Conservation (phyloP, 2,888 invertebrate genomes). For the Lasioglossum villosulum region DNA sequence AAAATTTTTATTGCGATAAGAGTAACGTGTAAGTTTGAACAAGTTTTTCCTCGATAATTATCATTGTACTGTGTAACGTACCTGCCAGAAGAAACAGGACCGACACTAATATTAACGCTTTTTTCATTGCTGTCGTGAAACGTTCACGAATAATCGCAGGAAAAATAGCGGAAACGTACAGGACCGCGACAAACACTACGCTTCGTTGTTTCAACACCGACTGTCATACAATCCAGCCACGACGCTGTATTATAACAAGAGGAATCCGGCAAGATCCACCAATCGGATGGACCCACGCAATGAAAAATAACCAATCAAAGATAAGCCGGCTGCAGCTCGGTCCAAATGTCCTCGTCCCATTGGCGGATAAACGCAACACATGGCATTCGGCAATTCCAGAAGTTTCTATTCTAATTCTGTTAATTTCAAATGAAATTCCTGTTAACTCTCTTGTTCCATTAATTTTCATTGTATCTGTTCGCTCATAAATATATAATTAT, state of each 20-base stretch:
- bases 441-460: not conserved
- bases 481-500: not conserved
- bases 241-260: slow-evolving; percentile 58
- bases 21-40: slow-evolving; percentile 2
- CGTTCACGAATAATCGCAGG: slow-evolving; percentile 20
- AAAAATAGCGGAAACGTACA: slow-evolving; percentile 31
- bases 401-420: slow-evolving; percentile 58
- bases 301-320: slow-evolving; percentile 72
- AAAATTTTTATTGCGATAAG: not conserved
- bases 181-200: slow-evolving; percentile 15
- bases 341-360: slow-evolving; percentile 78
- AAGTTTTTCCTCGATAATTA: not conserved
- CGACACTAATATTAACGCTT: slow-evolving; percentile 72
- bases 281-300: slow-evolving; percentile 80
- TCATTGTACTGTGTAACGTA: slow-evolving; percentile 56
- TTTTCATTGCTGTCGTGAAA: slow-evolving; percentile 74
- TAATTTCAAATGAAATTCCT: not conserved
- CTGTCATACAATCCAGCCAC: slow-evolving; percentile 69
- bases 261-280: slow-evolving; percentile 53
- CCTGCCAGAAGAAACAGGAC: slow-evolving; percentile 78
- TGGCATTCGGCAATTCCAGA: slow-evolving; percentile 62
- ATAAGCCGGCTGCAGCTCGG: slow-evolving; percentile 66
- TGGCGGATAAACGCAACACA: slow-evolving; percentile 62
- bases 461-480: not conserved
- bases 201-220: slow-evolving; percentile 71